Conservation (phyloP, 92 coral and sea anemone genomes). For the Porites divaricata region DNA sequence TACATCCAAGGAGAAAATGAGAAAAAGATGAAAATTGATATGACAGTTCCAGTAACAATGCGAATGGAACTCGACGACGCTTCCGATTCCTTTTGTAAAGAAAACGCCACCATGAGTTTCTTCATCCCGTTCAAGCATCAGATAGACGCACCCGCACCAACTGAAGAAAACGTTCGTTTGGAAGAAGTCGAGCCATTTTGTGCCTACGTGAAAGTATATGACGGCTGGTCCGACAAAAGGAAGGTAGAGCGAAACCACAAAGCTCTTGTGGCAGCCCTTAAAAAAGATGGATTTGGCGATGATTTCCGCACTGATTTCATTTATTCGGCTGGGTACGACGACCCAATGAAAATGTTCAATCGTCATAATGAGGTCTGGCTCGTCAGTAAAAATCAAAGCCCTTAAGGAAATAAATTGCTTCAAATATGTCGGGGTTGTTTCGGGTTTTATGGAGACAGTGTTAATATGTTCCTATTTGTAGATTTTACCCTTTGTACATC, state of each 20-base stretch:
- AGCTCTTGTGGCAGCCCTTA: constrained; percentile 54
- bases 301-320: constrained; percentile 62
- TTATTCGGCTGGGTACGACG: constrained; percentile 72
- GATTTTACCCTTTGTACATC: too few relatives aligned
- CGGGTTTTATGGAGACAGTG: too few relatives aligned
- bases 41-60: constrained; percentile 85
- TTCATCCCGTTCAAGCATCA: constrained; percentile 78
- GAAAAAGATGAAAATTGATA: constrained; percentile 56
- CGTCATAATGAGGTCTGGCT: constrained; percentile 88
- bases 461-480: too few relatives aligned
- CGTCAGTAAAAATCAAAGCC: constrained; percentile 46
- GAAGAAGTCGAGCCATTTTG: constrained; percentile 56
- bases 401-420: background rate
- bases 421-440: too few relatives aligned
- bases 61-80: constrained; percentile 67
- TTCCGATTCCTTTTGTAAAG: constrained; percentile 57
- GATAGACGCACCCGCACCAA: constrained; percentile 60
- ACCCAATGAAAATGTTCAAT: constrained; percentile 59
- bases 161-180: constrained; percentile 24
- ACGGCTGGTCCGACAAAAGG: constrained; percentile 48
- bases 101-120: constrained; percentile 77
- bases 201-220: constrained; percentile 67
- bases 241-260: constrained; percentile 48
- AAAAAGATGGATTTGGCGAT: constrained; percentile 69
- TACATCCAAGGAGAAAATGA: constrained; percentile 74